Evolutionary conservation across 2,888 invertebrate genomes (phyloP).

Genomic region (Cheilosia variabilis): DNA sequence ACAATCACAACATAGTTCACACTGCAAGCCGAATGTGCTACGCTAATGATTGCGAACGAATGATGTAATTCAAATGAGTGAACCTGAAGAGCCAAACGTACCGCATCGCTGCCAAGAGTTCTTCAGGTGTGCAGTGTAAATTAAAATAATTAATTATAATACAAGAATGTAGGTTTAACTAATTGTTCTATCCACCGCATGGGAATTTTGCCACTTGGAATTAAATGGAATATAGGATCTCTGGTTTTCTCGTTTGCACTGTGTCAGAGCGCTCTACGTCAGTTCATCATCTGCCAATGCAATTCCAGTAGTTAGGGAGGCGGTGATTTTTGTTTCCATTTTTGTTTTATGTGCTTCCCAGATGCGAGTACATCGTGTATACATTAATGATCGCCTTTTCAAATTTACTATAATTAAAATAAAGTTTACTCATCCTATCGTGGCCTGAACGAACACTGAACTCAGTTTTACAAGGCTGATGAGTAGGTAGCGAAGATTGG

Average conservation of each 20-base stretch:
- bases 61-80: slow-evolving; percentile 59
- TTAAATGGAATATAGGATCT: slow-evolving; percentile 16
- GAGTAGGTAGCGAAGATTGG: slow-evolving; percentile 1
- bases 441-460: slow-evolving; percentile 10
- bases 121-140: slow-evolving; percentile 58
- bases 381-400: slow-evolving; percentile 42
- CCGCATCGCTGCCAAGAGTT: slow-evolving; percentile 33
- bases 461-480: background rate
- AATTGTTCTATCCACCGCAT: slow-evolving; percentile 30
- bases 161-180: slow-evolving; percentile 50
- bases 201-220: background rate
- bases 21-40: slow-evolving; percentile 1
- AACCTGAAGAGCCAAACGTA: slow-evolving; percentile 30
- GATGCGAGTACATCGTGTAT: slow-evolving; percentile 17
- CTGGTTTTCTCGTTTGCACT: background rate
- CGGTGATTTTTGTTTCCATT: background rate
- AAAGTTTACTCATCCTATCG: slow-evolving; percentile 43
- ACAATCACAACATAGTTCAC: background rate
- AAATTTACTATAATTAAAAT: slow-evolving; percentile 41
- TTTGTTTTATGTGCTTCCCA: background rate
- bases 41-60: slow-evolving; percentile 52
- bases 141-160: slow-evolving; percentile 67
- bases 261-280: background rate
- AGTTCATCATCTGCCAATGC: background rate
- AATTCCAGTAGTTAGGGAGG: slow-evolving; percentile 11